Evolutionary conservation across 2,113 vertebrate genomes (phyloP).

Genomic region (Polyodon spathula): DNA sequence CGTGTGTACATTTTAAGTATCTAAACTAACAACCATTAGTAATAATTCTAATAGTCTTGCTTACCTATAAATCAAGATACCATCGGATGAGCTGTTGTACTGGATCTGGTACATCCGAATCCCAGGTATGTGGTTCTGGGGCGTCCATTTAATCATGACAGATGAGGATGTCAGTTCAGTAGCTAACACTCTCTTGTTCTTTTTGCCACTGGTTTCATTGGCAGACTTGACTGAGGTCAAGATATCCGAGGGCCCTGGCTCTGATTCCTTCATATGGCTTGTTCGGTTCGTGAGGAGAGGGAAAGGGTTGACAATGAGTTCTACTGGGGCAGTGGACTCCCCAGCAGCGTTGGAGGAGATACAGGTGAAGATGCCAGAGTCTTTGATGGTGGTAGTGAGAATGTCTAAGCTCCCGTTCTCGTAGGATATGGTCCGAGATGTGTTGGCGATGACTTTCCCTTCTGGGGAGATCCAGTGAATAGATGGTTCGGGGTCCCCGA

Average conservation of each 20-base stretch:
- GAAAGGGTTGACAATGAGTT: slow-evolving; percentile 62
- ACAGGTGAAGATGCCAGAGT: slow-evolving; percentile 65
- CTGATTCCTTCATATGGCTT: slow-evolving; percentile 53
- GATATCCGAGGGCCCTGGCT: slow-evolving; percentile 67
- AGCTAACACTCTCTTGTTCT: slow-evolving; percentile 53
- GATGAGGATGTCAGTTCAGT: slow-evolving; percentile 50
- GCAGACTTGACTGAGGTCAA: slow-evolving; percentile 64
- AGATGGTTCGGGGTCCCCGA: slow-evolving; percentile 63
- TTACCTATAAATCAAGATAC: slow-evolving; percentile 68
- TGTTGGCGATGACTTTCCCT: slow-evolving; percentile 65
- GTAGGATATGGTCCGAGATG: slow-evolving; percentile 55
- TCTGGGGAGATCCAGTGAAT: slow-evolving; percentile 70
- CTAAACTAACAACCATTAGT: too few relatives aligned
- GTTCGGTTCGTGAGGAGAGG: slow-evolving; percentile 49
- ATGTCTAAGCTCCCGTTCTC: slow-evolving; percentile 71
- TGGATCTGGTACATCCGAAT: slow-evolving; percentile 74
- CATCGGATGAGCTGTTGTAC: slow-evolving; percentile 69
- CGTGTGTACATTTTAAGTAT: too few relatives aligned
- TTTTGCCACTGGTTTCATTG: slow-evolving; percentile 50
- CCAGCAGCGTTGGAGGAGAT: slow-evolving; percentile 68
- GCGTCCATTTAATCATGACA: slow-evolving; percentile 56
- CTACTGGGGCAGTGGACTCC: slow-evolving; percentile 59
- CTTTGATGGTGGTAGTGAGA: slow-evolving; percentile 60
- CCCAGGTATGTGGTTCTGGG: slow-evolving; percentile 63
- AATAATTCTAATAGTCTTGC: slow-evolving; percentile 15